phyloP scores from a whole-genome alignment of 2,888 invertebrate genomes.

The Apomyelois bistriatella region DNA sequence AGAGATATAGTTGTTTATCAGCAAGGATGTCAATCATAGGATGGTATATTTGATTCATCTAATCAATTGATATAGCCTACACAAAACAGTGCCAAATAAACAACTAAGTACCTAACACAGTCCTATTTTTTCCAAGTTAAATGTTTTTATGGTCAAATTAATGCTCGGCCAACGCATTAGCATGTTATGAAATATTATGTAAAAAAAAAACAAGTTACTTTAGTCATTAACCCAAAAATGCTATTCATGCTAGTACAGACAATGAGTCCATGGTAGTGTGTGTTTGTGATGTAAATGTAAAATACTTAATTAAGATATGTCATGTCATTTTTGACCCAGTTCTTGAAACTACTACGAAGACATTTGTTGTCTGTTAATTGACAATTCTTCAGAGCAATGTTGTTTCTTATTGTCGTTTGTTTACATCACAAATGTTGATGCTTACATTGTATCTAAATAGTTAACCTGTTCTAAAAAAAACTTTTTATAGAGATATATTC shows the following conservation, averaged over 20 bases:
- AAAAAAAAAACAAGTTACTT: neutral
- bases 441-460: no score
- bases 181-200: slow-evolving; percentile 6
- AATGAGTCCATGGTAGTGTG: no score
- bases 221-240: slow-evolving; percentile 10
- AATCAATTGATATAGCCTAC: neutral
- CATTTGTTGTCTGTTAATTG: neutral
- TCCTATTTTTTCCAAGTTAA: no score
- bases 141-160: no score
- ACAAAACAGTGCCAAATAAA: no score
- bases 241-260: neutral
- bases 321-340: neutral
- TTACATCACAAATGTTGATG: neutral
- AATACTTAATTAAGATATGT: slow-evolving; percentile 3
- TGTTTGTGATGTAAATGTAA: slow-evolving; percentile 5
- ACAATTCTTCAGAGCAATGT: neutral
- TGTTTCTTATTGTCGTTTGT: neutral
- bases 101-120: no score
- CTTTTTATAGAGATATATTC: no score
- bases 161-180: neutral
- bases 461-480: no score
- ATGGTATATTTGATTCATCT: neutral
- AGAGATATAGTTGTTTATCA: neutral
- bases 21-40: slow-evolving; percentile 2
- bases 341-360: neutral